Percentiles rank a stretch among this genome's conserved stretches.
Conservation (phyloP, 2,113 vertebrate species). For the Cichladusa arquata region DNA sequence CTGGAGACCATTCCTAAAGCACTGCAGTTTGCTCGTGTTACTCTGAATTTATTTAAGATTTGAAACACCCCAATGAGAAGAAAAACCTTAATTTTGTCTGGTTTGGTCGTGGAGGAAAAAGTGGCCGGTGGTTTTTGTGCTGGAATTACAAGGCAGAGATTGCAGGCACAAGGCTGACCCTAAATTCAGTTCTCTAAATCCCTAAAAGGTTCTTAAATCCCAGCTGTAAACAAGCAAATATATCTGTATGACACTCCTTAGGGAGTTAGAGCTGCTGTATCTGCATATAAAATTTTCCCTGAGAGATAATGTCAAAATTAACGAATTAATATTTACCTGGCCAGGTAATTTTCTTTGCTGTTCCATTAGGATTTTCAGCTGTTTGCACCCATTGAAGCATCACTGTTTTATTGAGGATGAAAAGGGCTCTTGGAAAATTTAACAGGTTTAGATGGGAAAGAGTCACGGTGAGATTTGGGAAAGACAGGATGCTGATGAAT, state of each 20-base stretch:
- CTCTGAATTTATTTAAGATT: not conserved
- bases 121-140: not conserved
- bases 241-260: not conserved
- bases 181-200: not conserved
- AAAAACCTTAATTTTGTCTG: not conserved
- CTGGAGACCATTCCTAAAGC: not conserved
- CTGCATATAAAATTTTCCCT: not conserved
- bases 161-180: accelerated
- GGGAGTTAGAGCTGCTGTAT: not conserved
- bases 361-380: not conserved
- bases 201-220: not conserved
- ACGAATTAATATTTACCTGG: not conserved
- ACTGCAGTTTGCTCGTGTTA: accelerated
- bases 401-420: not conserved
- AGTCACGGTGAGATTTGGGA: accelerated
- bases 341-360: not conserved
- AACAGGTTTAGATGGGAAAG: not conserved
- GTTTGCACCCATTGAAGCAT: not conserved
- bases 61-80: not conserved
- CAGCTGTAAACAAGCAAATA: not conserved
- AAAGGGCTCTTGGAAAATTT: not conserved
- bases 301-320: not conserved
- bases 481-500: not conserved
- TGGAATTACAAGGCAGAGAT: accelerated
- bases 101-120: not conserved